phyloP scores from a whole-genome alignment of 2,888 invertebrate genomes.

The Trichogramma dendrolimi region DNA sequence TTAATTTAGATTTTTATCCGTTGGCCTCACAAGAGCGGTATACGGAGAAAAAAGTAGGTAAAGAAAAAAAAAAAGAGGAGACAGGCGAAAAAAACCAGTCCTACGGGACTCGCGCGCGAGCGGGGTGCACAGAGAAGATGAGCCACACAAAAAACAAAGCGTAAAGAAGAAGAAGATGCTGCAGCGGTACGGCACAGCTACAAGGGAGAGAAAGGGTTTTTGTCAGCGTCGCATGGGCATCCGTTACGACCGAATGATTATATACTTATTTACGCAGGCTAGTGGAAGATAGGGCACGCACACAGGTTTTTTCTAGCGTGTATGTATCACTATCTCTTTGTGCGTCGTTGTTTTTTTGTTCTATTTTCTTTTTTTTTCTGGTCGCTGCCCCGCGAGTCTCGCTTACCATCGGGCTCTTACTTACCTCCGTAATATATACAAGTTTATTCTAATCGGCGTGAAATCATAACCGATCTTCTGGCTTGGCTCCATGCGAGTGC shows the following conservation, averaged over 20 bases:
- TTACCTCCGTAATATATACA: too few relatives aligned
- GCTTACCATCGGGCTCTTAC: constrained; percentile 23
- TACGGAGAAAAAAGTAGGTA: constrained; percentile 23
- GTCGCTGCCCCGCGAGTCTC: constrained; percentile 4
- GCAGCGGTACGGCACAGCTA: not conserved
- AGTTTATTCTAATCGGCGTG: constrained; percentile 52
- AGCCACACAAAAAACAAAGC: constrained; percentile 4
- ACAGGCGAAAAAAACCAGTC: not conserved
- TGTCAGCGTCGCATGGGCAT: constrained; percentile 26
- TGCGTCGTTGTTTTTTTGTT: constrained; percentile 28
- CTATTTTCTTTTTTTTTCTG: constrained; percentile 21
- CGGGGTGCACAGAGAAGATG: too few relatives aligned
- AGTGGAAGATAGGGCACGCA: constrained; percentile 32
- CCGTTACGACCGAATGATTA: constrained; percentile 45
- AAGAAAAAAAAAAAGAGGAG: constrained; percentile 12
- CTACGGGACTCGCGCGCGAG: constrained; percentile 11
- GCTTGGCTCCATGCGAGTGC: constrained; percentile 16
- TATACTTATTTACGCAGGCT: constrained; percentile 51
- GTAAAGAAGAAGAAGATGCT: constrained; percentile 22
- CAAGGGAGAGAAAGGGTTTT: constrained; percentile 29
- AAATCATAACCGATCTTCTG: constrained; percentile 52
- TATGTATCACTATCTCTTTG: constrained; percentile 14
- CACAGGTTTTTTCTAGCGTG: constrained; percentile 33
- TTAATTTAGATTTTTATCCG: constrained; percentile 54
- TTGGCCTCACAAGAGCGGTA: constrained; percentile 36